Evolutionary conservation across 1,140 invertebrate genomes (phyloP), one percentile per base, ranked within the genome.

Genomic region (Maconellicoccus hirsutus): DNA sequence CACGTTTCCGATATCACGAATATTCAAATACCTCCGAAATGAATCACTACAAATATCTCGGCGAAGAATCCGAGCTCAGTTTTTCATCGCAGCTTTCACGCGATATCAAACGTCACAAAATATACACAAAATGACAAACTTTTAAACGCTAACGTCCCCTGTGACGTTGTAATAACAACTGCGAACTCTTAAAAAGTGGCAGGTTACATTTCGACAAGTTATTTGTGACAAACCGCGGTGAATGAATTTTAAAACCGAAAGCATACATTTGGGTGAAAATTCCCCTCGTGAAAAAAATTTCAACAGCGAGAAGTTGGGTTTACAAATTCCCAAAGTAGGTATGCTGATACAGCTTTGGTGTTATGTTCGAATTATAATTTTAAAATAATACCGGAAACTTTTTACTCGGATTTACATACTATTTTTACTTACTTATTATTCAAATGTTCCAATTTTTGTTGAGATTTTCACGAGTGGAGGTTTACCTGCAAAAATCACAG

Each of bases 301-400:
- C n/a, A 8, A 8, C 42, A 16, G n/a, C 42, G 42, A 6, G 2
- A 52, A 52, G 6, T 52, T 16, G n/a, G 42, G n/a, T 52, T 52
- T 52, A 52, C 42, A 52, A 52, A 52, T 52, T 52, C 42, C 42
- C 16, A 52, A 52, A 8, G n/a, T 16, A 52, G n/a, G 12, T 8
- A 52, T 19, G n/a, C 4, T 2, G 16, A 52, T 16, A 2, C 42
- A 19, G 42, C 42, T 16, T 6, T 52, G 3, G 4, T 19, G 42
- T 52, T 19, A 52, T 52, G 42, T 52, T 52, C 42, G 42, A 52
- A 52, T 52, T 52, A 52, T 52, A 52, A 52, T 52, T 52, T 52
- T 16, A 52, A 52, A 52, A 52, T 52, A 52, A 52, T 52, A 16
- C 42, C 42, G 10, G n/a, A 52, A 52, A 4, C 16, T 52, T 52